Conservation (phyloP, 2,113 vertebrate species). For the Triplophysa rosa region DNA sequence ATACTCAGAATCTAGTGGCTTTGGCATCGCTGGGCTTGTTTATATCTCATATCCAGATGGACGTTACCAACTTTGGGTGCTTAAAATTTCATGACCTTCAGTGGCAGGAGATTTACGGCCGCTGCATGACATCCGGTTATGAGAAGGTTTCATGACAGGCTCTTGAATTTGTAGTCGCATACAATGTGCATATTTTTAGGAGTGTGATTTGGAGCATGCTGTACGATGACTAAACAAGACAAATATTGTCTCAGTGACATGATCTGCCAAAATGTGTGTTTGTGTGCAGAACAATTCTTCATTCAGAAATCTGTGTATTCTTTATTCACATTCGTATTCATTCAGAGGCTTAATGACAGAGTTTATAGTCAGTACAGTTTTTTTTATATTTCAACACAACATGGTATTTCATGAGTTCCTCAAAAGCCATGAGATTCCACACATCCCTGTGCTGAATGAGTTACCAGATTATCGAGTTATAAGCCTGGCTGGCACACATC, state of each 20-base stretch:
- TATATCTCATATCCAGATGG: slow-evolving; percentile 24
- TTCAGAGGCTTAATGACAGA: background rate
- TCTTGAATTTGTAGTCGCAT: slow-evolving; percentile 15
- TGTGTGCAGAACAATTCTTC: background rate
- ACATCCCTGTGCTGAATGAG: background rate
- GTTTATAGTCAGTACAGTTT: background rate
- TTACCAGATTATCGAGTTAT: background rate
- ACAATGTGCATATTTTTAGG: background rate
- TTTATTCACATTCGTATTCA: too few species aligned
- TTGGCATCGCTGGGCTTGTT: slow-evolving; percentile 20
- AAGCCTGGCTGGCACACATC: background rate
- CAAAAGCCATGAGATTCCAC: background rate
- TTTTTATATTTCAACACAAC: background rate
- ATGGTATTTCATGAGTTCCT: background rate
- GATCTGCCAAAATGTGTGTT: slow-evolving; percentile 19
- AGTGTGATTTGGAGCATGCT: background rate
- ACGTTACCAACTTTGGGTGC: slow-evolving; percentile 16
- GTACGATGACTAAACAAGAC: background rate
- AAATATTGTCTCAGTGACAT: slow-evolving; percentile 21
- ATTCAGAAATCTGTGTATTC: too few species aligned
- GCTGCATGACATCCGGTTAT: background rate
- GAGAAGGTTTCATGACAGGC: background rate
- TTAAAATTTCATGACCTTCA: slow-evolving; percentile 36
- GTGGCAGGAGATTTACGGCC: background rate
- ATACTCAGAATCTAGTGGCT: slow-evolving; percentile 25